Evolutionary conservation across 2,888 invertebrate species (phyloP), one percentile per base, ranked within the genome.

Genomic region (Leptura quadrifasciata): DNA sequence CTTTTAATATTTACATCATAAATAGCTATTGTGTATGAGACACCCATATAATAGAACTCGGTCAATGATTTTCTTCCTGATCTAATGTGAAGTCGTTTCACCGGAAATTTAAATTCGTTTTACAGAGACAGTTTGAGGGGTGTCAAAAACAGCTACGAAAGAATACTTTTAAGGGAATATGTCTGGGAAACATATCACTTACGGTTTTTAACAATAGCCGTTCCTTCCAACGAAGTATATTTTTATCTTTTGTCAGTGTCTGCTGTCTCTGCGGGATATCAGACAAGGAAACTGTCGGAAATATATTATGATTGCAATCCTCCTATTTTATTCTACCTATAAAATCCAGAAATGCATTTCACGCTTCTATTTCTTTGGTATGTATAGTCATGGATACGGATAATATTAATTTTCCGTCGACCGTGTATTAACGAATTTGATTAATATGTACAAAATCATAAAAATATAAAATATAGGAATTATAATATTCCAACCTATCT

Each of bases 171-270:
- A 57, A 27, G 60, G 60, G n/a, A 1, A 12, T 2, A 27, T 27
- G 3, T 60, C 60, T 60, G 60, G 60, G 24, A 60, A 60, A 31
- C 60, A 60, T 60, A 60, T 60, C 60, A 60, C 27, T 60, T 60
- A 24, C 60, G 27, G 60, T 60, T 60, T 60, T 27, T 60, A 60
- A 60, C 60, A 60, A 60, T 60, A 27, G 60, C 60, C 60, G 12
- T 27, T 31, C 31, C 24, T 60, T 60, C 60, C 60, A 27, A 15
- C 18, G 58, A 27, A 27, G 60, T 60, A 60, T 60, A 60, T 27
- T 60, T 60, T 60, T 27, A 60, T 60, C 60, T 60, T 31, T 60
- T 60, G 60, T 60, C 60, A 27, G 27, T n/a, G 31, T 31, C 24
- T 17, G 60, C 21, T 27, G 27, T 60, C 60, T 60, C 60, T 60